Conservation (phyloP, 1,140 invertebrate genomes). For the Calliphora vicina region DNA sequence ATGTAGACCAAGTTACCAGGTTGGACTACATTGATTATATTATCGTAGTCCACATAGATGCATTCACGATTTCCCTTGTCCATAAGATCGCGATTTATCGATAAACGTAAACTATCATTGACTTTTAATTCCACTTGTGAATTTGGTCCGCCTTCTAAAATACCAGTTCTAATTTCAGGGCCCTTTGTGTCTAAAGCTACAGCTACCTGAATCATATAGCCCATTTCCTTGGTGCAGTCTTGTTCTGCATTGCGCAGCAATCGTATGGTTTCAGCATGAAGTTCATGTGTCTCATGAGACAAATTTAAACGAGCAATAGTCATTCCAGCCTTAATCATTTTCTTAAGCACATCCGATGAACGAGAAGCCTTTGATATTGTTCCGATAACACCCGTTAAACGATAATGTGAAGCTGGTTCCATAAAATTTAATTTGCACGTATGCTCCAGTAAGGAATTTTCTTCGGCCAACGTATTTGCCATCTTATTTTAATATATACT, state of each 20-base stretch:
- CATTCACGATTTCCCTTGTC: constrained; percentile 83
- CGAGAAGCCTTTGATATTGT: constrained; percentile 84
- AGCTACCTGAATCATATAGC: constrained; percentile 63
- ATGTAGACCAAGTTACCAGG: constrained; percentile 86
- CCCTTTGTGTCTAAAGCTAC: constrained; percentile 97
- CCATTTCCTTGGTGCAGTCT: constrained; percentile 73
- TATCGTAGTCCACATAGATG: constrained; percentile 79
- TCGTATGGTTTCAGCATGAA: constrained; percentile 86
- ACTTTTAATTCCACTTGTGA: constrained; percentile 78
- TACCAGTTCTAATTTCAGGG: constrained; percentile 94
- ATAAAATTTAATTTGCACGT: constrained; percentile 91
- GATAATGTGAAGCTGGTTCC: constrained; percentile 75
- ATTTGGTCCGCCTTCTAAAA: constrained; percentile 81
- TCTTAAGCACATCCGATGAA: constrained; percentile 79
- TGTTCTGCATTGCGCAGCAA: constrained; percentile 84
- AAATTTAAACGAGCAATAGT: constrained; percentile 97
- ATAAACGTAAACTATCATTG: constrained; percentile 84
- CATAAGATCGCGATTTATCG: constrained; percentile 80
- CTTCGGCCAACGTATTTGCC: constrained; percentile 68
- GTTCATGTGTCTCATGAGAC: constrained; percentile 95
- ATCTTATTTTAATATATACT: constrained; percentile 56
- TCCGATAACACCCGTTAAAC: constrained; percentile 95
- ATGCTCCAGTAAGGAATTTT: constrained; percentile 75
- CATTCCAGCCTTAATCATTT: constrained; percentile 98
- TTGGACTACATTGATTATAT: constrained; percentile 91